Base-by-base conservation (phyloP, 2,888 invertebrate genomes). In the Azorinus chamasolen region DNA sequence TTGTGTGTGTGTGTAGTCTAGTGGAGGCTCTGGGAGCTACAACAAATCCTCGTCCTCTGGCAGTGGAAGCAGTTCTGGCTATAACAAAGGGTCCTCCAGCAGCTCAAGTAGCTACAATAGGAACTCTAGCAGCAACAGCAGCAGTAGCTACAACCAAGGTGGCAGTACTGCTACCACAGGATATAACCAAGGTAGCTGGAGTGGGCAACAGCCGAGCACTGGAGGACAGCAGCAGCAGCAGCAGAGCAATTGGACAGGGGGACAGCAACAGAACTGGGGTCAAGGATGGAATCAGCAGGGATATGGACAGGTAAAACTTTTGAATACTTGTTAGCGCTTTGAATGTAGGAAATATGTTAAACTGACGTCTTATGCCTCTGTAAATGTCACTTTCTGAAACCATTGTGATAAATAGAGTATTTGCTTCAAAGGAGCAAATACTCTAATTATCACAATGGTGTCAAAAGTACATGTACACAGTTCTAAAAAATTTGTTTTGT, bases 211-310 rank as follows among this genome's bases (percentile, higher is more conserved):
- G 43, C 20, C 10, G 46, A 45, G 22, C 43, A 57, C 16, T 53
- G 57, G 32, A 63, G 64, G 45, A 24, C 25, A 54, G 72, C 69
- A 43, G 57, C 64, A 59, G 53, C 63, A 46, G 22, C 68, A 61
- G 58, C 65, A 57, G 46, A 65, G 57, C 57, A 78, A 39, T 58
- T 43, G 57, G 51, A 55, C 61, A 63, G 84, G 89, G 84, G 87
- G 87, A 10, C 74, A 83, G 43, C 86, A 87, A 53, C 79, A 82
- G 53, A 73, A 76, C 10, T 84, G 84, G 85, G 39, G 72, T 48
- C 71, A 58, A 22, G 54, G 46, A 57, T 69, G 77, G 66, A 50
- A 48, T 41, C 76, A 81, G 46, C 54, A 62, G 22, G 64, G 66
- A 10, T 79, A 79, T 71, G 79, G 79, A 46, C 79, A 79, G 74